Evolutionary conservation across 2,113 vertebrate genomes (phyloP), one percentile per base, ranked within the genome.

Genomic region (Colaptes auratus): DNA sequence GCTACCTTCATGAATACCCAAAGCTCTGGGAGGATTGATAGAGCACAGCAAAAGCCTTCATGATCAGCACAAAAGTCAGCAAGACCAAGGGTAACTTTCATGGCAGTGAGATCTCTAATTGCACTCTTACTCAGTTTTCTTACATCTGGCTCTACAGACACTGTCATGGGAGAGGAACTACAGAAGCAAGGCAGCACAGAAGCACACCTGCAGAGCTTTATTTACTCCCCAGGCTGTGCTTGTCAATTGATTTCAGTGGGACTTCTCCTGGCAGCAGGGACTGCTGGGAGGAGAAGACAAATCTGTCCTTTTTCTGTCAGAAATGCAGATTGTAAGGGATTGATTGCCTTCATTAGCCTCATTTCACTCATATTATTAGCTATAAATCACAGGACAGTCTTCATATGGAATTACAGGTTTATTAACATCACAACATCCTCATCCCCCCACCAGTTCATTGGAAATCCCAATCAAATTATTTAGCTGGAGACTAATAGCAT

Each of bases 321-420:
- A 94, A 89, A 72, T 88, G 35, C 69, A 53, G 50, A 36, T 73
- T 82, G 48, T 55, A 65, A 18, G 56, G 77, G 56, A 92, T 92
- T 93, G 76, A 91, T 95, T 92, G 83, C 50, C 63, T 92, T 93
- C 92, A 90, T 95, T 96, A 95, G 46, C 92, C 74, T 88, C 59
- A 85, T 95, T 93, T 93, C 66, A 89, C 83, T 92, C 78, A 92
- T 72, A 86, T 86, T 92, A 93, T 93, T 95, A 96, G 63, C 79
- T 84, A 85, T 91, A 94, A 96, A 88, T 92, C 88, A 93, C 60
- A 89, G 75, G 66, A 75, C 50, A 71, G n/a, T 85, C 12, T 95
- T 95, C 77, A 84, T 82, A 63, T 10, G 20, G 76, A 93, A 92
- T 79, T 85, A 81, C 48, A 42, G 85, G 87, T 58, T 96, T 86